These are phyloP conservation scores for Elysia crispata DNA, from an alignment of 2,888 invertebrate species.

Conservation along the genomic window DNA sequence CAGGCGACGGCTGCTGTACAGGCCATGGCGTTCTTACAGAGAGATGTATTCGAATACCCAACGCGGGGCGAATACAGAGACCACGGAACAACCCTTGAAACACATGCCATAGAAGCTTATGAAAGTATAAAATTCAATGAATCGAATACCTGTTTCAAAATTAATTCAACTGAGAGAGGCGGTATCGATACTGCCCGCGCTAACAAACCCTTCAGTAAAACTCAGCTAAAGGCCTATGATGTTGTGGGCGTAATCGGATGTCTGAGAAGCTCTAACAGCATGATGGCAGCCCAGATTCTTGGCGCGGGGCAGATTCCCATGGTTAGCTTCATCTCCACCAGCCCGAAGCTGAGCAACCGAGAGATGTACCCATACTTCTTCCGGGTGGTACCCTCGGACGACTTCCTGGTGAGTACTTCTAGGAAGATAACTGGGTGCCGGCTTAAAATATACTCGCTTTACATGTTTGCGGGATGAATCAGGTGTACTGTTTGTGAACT, in stretches of 20 bases:
- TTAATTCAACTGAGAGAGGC: not conserved
- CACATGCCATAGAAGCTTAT: too few relatives aligned
- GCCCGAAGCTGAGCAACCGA: conserved; percentile 60
- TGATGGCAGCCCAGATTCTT: conserved; percentile 55
- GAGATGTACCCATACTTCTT: conserved; percentile 56
- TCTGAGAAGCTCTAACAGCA: conserved; percentile 27
- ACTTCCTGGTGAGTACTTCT: conserved; percentile 3
- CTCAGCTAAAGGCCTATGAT: conserved; percentile 37
- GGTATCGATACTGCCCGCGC: not conserved
- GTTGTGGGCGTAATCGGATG: conserved; percentile 49
- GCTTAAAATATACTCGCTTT: too few relatives aligned
- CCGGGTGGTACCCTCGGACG: conserved; percentile 42
- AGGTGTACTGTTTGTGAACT: too few relatives aligned
- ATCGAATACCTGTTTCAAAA: too few relatives aligned
- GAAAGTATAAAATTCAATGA: too few relatives aligned
- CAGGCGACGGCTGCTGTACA: conserved; percentile 27
- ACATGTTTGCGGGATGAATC: too few relatives aligned
- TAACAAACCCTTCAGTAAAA: not conserved
- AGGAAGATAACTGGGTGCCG: too few relatives aligned
- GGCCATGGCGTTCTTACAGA: conserved; percentile 19
- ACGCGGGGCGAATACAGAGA: not conserved
- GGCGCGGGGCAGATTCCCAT: conserved; percentile 58
- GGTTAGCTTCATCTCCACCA: conserved; percentile 61
- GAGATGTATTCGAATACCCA: not conserved
- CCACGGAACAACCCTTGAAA: not conserved